Evolutionary conservation across 2,888 invertebrate species (phyloP), one percentile per base, ranked within the genome.

Genomic region (Suillia variegata): DNA sequence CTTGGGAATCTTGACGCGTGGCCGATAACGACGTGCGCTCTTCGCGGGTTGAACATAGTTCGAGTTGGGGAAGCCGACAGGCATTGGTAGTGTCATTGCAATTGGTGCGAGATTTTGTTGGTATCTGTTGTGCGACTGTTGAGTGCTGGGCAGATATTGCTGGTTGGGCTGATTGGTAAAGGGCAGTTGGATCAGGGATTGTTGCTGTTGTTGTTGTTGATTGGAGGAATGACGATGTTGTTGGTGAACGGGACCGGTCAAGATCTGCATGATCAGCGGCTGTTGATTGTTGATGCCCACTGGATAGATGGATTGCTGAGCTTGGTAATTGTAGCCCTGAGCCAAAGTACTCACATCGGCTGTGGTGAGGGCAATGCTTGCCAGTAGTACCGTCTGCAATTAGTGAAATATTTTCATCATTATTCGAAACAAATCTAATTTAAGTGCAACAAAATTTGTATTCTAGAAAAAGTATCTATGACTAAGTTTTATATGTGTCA

Each of bases 331-430:
- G 61, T 75, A 75, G 2, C 70, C 63, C 53, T 67, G 1, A 75
- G 65, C 17, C 77, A 58, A 26, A 10, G 38, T n/a, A 12, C 12
- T 74, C 12, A 78, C 70, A 54, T 77, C 78, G 6, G 72, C 77
- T 8, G 26, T 6, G 58, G 66, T 48, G 33, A 67, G 56, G 62
- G 49, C 52, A 65, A 69, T 52, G 12, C 70, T 59, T 54, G 70
- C 71, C 68, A 76, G 56, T 51, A 76, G 62, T 67, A 76, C 55
- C 55, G 74, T 73, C 77, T 77, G 65, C 0, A 69, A 67, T 26
- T 33, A n/a, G 13, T 21, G 21, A 49, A 22, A n/a, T 10, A 38
- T 38, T 38, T 26, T 26, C 10, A 26, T 26, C 10, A 6, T 6
- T 26, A 6, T 26, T 26, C 26, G 26, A 5, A 26, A 6, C 26